Evolutionary conservation across 2,797 vertebrate species (phyloP).

Genomic region (Etheostoma nigrum): DNA sequence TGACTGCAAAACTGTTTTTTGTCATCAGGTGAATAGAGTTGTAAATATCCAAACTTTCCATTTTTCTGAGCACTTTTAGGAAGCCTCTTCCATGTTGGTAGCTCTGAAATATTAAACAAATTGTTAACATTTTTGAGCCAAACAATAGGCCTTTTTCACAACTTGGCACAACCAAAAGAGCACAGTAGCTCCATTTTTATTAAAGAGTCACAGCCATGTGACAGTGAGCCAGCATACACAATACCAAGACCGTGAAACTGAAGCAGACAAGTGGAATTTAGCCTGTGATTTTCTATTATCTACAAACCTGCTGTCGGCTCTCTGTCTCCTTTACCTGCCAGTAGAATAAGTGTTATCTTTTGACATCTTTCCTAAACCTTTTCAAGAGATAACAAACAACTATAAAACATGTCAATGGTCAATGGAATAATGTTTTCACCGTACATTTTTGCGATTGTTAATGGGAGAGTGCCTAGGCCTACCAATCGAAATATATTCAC

Average conservation of each 20-base stretch:
- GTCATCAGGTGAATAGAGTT: background rate
- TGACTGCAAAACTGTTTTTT: background rate
- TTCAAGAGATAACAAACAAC: background rate
- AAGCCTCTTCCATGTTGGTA: background rate
- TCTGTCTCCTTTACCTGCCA: slow-evolving; percentile 35
- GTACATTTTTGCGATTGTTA: background rate
- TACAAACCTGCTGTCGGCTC: slow-evolving; percentile 36
- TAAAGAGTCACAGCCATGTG: background rate
- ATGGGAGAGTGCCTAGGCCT: background rate
- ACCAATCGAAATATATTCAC: background rate
- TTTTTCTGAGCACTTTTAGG: no score
- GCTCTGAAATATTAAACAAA: background rate
- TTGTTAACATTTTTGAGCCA: background rate
- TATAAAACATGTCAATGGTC: background rate
- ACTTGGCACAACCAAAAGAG: background rate
- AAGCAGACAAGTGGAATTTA: no score
- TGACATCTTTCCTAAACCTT: background rate
- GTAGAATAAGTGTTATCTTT: slow-evolving; percentile 31
- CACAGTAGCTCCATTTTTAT: background rate
- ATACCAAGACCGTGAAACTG: no score
- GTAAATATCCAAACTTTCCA: background rate
- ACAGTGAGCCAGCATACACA: background rate
- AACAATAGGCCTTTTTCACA: background rate
- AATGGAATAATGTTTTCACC: background rate
- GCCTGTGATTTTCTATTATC: slow-evolving; percentile 45